Conservation (phyloP, 2,113 vertebrate species). For the Typhlomys cinereus region DNA sequence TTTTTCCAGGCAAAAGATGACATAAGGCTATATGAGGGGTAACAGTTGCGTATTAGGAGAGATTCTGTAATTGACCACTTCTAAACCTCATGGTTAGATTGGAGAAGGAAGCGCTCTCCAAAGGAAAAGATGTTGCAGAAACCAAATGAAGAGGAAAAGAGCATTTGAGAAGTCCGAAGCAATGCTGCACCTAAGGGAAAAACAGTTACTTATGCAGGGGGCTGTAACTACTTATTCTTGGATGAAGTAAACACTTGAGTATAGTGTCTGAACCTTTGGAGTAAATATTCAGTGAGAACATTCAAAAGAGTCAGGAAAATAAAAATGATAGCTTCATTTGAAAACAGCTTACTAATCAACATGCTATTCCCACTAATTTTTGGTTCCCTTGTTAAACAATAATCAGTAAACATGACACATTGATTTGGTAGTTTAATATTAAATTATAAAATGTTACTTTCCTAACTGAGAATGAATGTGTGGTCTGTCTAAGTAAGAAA, state of each 20-base stretch:
- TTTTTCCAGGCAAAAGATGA: neutral
- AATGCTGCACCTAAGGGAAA: neutral
- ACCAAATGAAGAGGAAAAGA: neutral
- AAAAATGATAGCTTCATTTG: neutral
- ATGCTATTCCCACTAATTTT: constrained; percentile 8
- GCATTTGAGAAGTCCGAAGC: neutral
- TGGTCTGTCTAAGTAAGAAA: constrained; percentile 55
- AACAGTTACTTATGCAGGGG: neutral
- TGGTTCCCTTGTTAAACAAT: constrained; percentile 36
- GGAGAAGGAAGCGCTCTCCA: neutral
- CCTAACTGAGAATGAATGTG: constrained; percentile 44
- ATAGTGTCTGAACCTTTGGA: neutral
- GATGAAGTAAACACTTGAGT: neutral
- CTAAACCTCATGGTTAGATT: neutral
- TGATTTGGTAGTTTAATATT: constrained; percentile 63
- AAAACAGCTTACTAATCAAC: constrained; percentile 47
- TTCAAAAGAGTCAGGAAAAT: constrained; percentile 25
- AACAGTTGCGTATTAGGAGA: neutral
- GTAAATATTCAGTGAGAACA: neutral
- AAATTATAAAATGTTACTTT: constrained; percentile 56
- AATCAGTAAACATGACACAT: neutral
- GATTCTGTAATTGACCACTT: neutral
- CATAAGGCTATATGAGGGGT: neutral
- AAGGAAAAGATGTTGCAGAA: neutral
- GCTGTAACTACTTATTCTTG: neutral